These are phyloP conservation scores for Tetranychus cinnabarinus DNA, from an alignment of 1,140 invertebrate genomes.

Conservation along the genomic window DNA sequence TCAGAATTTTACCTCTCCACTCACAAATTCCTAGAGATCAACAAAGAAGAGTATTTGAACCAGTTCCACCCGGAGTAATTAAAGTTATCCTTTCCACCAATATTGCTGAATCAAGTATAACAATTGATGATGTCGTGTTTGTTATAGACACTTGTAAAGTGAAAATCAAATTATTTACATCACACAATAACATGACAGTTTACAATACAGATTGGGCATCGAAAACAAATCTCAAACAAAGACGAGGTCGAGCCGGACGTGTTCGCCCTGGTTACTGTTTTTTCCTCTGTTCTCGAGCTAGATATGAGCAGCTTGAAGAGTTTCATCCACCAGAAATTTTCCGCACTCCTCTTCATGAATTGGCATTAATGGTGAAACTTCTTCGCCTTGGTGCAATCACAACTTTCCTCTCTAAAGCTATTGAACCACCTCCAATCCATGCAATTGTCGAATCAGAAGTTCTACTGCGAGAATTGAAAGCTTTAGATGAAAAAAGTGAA, in stretches of 20 bases:
- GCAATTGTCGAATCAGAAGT: constrained; percentile 26
- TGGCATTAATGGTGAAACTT: constrained; percentile 2
- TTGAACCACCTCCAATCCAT: constrained; percentile 26
- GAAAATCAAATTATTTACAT: constrained; percentile 82
- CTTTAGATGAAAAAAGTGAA: constrained; percentile 52
- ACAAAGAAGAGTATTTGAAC: constrained; percentile 60
- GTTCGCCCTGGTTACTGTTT: constrained; percentile 46
- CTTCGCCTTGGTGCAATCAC: constrained; percentile 18
- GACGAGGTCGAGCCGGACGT: constrained; percentile 67
- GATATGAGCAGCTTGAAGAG: constrained; percentile 49
- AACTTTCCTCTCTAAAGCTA: constrained; percentile 28
- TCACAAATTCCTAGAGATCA: constrained; percentile 73
- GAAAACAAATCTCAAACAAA: constrained; percentile 84
- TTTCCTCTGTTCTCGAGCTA: constrained; percentile 64
- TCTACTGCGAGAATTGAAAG: constrained; percentile 41
- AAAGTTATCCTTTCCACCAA: constrained; percentile 99
- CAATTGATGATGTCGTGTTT: constrained; percentile 93
- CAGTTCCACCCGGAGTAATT: constrained; percentile 43
- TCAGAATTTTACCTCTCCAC: constrained; percentile 24
- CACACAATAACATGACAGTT: constrained; percentile 73
- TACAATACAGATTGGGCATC: constrained; percentile 90
- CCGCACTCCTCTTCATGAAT: constrained; percentile 66
- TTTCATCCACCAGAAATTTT: constrained; percentile 74
- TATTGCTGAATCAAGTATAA: constrained; percentile 96
- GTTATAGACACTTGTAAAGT: constrained; percentile 86